These are phyloP conservation scores for Malurus alboscapulatus DNA, from an alignment of 2,113 vertebrate genomes.

Conservation along the genomic window DNA sequence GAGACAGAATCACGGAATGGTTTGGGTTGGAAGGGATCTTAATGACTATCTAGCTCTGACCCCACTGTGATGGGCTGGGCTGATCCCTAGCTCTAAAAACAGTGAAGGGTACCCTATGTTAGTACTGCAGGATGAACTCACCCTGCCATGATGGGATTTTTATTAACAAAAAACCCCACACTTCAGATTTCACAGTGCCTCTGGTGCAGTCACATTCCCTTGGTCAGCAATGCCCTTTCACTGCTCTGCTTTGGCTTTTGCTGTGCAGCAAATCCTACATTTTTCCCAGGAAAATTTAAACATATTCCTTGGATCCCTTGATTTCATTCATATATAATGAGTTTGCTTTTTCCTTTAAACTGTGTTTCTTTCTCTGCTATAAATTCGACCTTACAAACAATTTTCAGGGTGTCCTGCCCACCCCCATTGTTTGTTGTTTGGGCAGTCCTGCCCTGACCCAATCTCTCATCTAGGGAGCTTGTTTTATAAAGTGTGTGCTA, in stretches of 20 bases:
- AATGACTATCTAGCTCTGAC: not conserved
- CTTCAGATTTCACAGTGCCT: not conserved
- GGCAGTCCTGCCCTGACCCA: not conserved
- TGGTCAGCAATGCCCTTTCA: not conserved
- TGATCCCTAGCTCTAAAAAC: not conserved
- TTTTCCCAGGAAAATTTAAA: not conserved
- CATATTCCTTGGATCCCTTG: not conserved
- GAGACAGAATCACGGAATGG: not conserved
- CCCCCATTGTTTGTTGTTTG: not conserved
- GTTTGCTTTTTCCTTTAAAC: not conserved
- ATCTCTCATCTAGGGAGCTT: not conserved
- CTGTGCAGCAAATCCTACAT: not conserved
- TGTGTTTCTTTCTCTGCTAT: not conserved
- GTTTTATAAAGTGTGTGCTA: not conserved
- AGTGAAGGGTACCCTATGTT: not conserved
- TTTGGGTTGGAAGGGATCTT: not conserved
- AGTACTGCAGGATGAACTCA: not conserved
- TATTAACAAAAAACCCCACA: not conserved
- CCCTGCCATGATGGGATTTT: not conserved
- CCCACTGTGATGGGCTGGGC: not conserved
- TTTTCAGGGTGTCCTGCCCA: not conserved
- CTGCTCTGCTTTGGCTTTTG: not conserved
- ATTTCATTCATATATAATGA: not conserved
- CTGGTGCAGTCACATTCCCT: not conserved
- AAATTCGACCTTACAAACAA: not conserved